Evolutionary conservation across 1,140 invertebrate genomes (phyloP).

Genomic region (Trissolcus basalis): DNA sequence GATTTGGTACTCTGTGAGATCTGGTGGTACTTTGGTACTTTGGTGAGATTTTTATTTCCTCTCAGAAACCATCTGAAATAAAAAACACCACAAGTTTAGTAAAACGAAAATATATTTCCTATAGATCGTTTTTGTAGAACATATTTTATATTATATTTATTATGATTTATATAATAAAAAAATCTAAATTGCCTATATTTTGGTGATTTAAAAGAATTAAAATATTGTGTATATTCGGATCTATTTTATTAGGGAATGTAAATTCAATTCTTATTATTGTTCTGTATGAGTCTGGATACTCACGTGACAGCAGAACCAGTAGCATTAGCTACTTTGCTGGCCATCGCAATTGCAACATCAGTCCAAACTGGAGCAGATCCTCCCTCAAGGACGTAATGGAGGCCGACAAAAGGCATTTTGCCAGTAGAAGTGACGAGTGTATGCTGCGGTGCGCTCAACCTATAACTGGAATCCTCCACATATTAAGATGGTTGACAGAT

Average conservation of each 20-base stretch:
- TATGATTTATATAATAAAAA: neutral
- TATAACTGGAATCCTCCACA: conserved; percentile 85
- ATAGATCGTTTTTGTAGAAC: no score
- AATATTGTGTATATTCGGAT: no score
- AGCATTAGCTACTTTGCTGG: conserved; percentile 89
- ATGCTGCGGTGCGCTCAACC: conserved; percentile 85
- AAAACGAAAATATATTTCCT: no score
- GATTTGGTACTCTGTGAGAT: no score
- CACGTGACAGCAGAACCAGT: conserved; percentile 86
- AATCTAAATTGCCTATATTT: neutral
- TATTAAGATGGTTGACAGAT: conserved; percentile 87
- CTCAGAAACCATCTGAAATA: conserved; percentile 74
- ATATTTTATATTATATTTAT: neutral
- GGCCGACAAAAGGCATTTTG: conserved; percentile 88
- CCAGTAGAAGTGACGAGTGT: conserved; percentile 88
- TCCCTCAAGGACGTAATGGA: conserved; percentile 93
- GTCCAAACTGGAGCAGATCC: conserved; percentile 83
- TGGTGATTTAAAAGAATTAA: no score
- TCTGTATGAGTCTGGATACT: conserved; percentile 64
- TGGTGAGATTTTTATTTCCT: conserved; percentile 71
- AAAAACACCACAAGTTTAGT: no score
- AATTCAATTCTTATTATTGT: neutral
- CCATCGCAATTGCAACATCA: conserved; percentile 92
- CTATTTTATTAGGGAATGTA: neutral
- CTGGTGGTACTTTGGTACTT: conserved; percentile 64